A percentile compares a stretch with the other conserved stretches of the same genome.
Evolutionary conservation across 2,113 vertebrate genomes (phyloP).

Genomic region (Synodontis membranacea): DNA sequence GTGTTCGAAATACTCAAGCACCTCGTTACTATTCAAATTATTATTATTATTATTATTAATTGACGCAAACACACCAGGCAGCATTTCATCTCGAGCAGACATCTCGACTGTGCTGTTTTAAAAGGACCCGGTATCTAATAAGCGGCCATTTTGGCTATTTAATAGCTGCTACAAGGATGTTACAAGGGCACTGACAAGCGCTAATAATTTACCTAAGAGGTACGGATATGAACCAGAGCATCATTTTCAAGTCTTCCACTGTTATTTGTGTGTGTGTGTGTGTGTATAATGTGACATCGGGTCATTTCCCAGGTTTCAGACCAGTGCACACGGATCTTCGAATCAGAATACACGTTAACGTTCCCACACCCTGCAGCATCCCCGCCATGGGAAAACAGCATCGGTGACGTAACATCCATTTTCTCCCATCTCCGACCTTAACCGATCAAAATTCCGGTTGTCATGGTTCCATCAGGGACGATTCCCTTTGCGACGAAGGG

Average conservation of each 20-base stretch:
- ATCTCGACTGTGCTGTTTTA: not conserved
- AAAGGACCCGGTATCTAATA: not conserved
- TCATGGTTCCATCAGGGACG: constrained; percentile 73
- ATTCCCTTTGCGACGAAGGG: constrained; percentile 60
- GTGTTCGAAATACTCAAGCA: not conserved
- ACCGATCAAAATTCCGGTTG: constrained; percentile 68
- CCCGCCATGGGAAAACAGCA: constrained; percentile 5
- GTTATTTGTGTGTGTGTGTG: not conserved
- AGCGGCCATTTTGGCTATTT: not conserved
- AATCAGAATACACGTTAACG: constrained; percentile 1
- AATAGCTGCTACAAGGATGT: not conserved
- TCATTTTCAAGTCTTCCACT: not conserved
- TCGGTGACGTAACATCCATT: constrained; percentile 69
- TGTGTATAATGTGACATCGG: not conserved
- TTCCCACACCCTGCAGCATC: constrained; percentile 3
- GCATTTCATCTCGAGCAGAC: not conserved
- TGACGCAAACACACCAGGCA: not conserved
- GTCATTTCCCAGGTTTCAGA: constrained; percentile 1
- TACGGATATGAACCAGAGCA: not conserved
- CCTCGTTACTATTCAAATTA: not conserved
- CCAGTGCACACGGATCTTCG: not conserved
- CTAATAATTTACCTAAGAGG: not conserved
- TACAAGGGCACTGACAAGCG: not conserved
- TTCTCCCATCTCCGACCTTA: constrained; percentile 66
- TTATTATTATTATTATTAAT: not conserved